Base-by-base conservation (phyloP, 1,140 invertebrate genomes). In the Anoplolepis gracilipes region DNA sequence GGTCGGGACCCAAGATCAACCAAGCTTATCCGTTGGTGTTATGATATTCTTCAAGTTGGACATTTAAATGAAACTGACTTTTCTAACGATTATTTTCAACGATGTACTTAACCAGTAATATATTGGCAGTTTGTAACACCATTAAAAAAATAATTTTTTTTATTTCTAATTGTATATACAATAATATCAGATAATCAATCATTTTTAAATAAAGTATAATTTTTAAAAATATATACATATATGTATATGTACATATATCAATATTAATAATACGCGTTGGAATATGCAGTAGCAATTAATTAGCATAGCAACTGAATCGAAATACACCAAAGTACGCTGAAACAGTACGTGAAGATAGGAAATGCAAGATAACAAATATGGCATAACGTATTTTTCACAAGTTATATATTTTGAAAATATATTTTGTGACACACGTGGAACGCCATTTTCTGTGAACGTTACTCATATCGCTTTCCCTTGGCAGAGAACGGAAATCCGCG, bases 401-500 rank as follows among this genome's bases (percentile, higher is more conserved):
- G 36, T n/a, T n/a, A 81, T 57, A 57, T 72, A 81, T 81, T 30
- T 36, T 33, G 16, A 11, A 19, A 39, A 30, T 8, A 81, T 72
- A n/a, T 72, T 70, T 72, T 36, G 7, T 57, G 65, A 42, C 49
- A 57, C 25, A 42, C 22, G 49, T 25, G 46, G 25, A 82, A 19
- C 33, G 19, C 33, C 10, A 76, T 84, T 84, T 69, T 30, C 67
- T 53, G 67, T n/a, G 67, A 39, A 79, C 62, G 30, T 39, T 67
- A 30, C 57, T 79, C 28, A 30, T 64, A 86, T 89, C 65, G 42
- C 30, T 79, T 46, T 86, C 55, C 69, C 13, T 22, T 19, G 22
- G 49, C 49, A 22, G 25, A 79, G 46, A 33, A 61, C 25, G 84
- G 57, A 59, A 67, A 77, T n/a, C 53, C 57, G 10, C 13, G 25